These are phyloP conservation scores for Gobio occitaniae DNA, from an alignment of 2,797 vertebrate genomes.

Conservation along the genomic window DNA sequence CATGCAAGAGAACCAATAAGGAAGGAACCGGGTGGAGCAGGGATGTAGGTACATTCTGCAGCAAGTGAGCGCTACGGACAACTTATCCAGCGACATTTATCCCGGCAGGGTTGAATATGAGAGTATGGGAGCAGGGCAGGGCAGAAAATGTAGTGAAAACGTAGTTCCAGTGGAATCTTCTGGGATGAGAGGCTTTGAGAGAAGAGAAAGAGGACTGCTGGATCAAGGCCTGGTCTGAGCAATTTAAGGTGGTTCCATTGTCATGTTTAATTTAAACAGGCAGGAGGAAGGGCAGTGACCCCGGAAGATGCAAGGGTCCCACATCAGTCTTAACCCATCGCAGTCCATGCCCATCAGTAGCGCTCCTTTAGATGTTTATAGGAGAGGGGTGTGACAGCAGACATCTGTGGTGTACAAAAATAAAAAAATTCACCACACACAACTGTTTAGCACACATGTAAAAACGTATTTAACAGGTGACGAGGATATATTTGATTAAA, in stretches of 20 bases:
- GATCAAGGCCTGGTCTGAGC: slow-evolving; percentile 34
- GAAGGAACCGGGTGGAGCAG: slow-evolving; percentile 53
- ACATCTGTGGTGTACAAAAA: slow-evolving; percentile 65
- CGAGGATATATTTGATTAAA: neutral
- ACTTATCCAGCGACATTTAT: slow-evolving; percentile 70
- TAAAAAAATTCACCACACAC: slow-evolving; percentile 34
- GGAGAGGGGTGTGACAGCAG: slow-evolving; percentile 76
- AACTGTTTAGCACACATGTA: neutral
- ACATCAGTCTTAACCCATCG: slow-evolving; percentile 42
- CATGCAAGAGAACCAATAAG: slow-evolving; percentile 72
- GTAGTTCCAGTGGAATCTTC: slow-evolving; percentile 70
- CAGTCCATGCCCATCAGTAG: slow-evolving; percentile 60
- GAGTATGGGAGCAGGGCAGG: slow-evolving; percentile 46
- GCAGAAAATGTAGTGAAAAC: slow-evolving; percentile 48
- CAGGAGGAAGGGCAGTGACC: slow-evolving; percentile 56
- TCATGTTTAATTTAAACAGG: slow-evolving; percentile 52
- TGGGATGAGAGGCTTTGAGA: slow-evolving; percentile 21
- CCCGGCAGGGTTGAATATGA: slow-evolving; percentile 17
- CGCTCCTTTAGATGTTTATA: slow-evolving; percentile 77
- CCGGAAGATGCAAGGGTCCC: slow-evolving; percentile 52
- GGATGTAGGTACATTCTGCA: slow-evolving; percentile 29
- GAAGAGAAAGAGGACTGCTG: slow-evolving; percentile 50
- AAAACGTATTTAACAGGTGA: neutral
- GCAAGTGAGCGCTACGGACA: slow-evolving; percentile 65
- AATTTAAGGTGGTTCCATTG: slow-evolving; percentile 35